These are phyloP conservation scores for Gallinago solitaria DNA, from an alignment of 2,797 vertebrate species.

Conservation along the genomic window DNA sequence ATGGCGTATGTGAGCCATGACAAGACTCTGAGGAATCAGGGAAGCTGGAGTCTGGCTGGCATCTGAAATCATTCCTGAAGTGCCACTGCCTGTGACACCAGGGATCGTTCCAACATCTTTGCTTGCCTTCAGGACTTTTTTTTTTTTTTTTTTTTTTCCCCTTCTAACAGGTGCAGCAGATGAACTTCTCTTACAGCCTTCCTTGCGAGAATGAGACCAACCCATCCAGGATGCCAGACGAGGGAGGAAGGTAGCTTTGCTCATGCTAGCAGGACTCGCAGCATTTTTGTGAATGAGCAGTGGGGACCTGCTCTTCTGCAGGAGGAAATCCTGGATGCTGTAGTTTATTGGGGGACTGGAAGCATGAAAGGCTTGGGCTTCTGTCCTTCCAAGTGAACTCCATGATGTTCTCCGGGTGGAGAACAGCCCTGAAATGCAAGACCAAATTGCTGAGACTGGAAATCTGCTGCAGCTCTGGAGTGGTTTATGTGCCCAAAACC, in stretches of 20 bases:
- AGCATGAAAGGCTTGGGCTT: not conserved
- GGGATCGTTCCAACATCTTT: slow-evolving; percentile 67
- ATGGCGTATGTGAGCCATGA: slow-evolving; percentile 44
- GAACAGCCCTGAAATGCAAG: not conserved
- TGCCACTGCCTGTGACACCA: slow-evolving; percentile 67
- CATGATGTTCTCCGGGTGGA: not conserved
- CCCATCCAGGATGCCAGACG: slow-evolving; percentile 14
- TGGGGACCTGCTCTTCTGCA: not conserved
- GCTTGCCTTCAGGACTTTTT: slow-evolving; percentile 68
- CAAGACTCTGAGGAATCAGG: slow-evolving; percentile 65
- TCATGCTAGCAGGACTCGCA: not conserved
- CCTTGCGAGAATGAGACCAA: slow-evolving; percentile 61
- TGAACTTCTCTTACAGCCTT: slow-evolving; percentile 72
- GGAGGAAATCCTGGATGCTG: not conserved
- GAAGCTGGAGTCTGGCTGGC: slow-evolving; percentile 66
- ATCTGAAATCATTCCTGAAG: slow-evolving; percentile 74
- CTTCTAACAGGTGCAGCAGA: slow-evolving; percentile 77
- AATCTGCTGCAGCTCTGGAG: not conserved
- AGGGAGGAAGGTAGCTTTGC: slow-evolving; percentile 1
- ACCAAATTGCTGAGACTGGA: not conserved
- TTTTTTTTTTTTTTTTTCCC: no score
- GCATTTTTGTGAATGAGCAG: slow-evolving; percentile 34
- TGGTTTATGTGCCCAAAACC: not conserved
- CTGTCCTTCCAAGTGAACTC: not conserved
- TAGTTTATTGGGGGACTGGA: not conserved